A percentile compares a stretch with the other conserved stretches of the same genome.
Evolutionary conservation across 1,140 invertebrate species (phyloP).

Genomic region (Caenorhabditis remanei): DNA sequence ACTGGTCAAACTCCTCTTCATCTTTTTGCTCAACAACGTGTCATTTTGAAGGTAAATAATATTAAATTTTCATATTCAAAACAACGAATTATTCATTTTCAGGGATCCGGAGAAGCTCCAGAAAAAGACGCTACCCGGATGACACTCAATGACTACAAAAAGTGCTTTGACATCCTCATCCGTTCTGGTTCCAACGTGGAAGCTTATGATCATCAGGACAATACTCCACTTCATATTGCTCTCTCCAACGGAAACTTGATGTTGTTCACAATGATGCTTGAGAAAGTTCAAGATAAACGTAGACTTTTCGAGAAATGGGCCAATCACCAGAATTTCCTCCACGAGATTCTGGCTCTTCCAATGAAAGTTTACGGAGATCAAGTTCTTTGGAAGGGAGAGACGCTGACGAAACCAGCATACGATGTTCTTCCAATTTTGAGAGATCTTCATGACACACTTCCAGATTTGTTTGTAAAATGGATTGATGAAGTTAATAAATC

Average conservation of each 20-base stretch:
- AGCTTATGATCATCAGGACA: conserved; percentile 44
- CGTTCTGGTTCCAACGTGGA: neutral
- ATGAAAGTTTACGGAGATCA: conserved; percentile 42
- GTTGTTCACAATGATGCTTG: conserved; percentile 50
- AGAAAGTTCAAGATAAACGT: conserved; percentile 31
- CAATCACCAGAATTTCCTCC: conserved; percentile 39
- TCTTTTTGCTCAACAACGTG: conserved; percentile 24
- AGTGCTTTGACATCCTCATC: conserved; percentile 58
- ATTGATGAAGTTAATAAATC: conserved; percentile 38
- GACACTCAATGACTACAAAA: conserved; percentile 37
- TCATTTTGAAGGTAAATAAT: neutral
- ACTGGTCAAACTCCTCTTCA: conserved; percentile 30
- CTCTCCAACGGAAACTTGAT: conserved; percentile 60
- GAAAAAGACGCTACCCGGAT: conserved; percentile 33
- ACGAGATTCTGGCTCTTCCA: conserved; percentile 33
- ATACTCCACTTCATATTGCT: conserved; percentile 62
- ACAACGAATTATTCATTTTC: neutral
- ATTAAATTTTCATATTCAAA: too few species aligned
- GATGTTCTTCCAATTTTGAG: conserved; percentile 58
- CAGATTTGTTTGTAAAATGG: conserved; percentile 30
- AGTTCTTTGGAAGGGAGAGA: conserved; percentile 17
- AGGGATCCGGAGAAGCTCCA: neutral
- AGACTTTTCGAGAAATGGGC: conserved; percentile 21
- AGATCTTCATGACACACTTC: conserved; percentile 2
- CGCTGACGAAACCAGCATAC: conserved; percentile 8